These are phyloP conservation scores for Lampris megalopsis DNA, from an alignment of 2,113 vertebrate species.

Conservation along the genomic window DNA sequence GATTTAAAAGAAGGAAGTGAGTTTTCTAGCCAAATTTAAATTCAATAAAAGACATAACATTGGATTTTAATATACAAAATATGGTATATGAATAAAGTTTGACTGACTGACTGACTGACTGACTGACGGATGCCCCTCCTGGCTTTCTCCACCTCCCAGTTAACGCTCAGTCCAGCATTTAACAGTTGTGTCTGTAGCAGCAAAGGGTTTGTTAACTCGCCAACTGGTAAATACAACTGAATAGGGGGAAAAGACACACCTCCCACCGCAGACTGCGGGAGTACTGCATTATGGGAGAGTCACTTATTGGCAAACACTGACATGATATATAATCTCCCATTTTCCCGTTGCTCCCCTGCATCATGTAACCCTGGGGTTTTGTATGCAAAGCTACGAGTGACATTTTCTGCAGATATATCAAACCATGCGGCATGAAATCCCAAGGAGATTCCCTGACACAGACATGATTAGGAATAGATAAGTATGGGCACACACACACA, in stretches of 20 bases:
- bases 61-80: too few relatives aligned
- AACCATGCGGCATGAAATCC: conserved; percentile 53
- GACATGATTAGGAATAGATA: conserved; percentile 57
- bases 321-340: conserved; percentile 11
- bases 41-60: too few relatives aligned
- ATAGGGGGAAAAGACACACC: conserved; percentile 8
- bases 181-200: not conserved
- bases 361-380: conserved; percentile 24
- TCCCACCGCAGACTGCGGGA: conserved; percentile 13
- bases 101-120: too few relatives aligned
- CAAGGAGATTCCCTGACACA: conserved; percentile 60
- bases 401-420: conserved; percentile 42
- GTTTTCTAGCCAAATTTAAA: too few relatives aligned
- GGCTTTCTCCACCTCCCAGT: too few relatives aligned
- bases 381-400: conserved; percentile 34
- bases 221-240: not conserved
- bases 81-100: too few relatives aligned
- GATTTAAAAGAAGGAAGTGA: not conserved
- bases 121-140: too few relatives aligned
- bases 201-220: conserved; percentile 2
- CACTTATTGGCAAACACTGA: not conserved
- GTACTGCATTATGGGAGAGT: conserved; percentile 10
- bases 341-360: conserved; percentile 3
- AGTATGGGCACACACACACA: conserved; percentile 4
- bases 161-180: not conserved